These are phyloP conservation scores for Scaptomyza polygonia DNA, from an alignment of 2,888 invertebrate species.

Conservation along the genomic window DNA sequence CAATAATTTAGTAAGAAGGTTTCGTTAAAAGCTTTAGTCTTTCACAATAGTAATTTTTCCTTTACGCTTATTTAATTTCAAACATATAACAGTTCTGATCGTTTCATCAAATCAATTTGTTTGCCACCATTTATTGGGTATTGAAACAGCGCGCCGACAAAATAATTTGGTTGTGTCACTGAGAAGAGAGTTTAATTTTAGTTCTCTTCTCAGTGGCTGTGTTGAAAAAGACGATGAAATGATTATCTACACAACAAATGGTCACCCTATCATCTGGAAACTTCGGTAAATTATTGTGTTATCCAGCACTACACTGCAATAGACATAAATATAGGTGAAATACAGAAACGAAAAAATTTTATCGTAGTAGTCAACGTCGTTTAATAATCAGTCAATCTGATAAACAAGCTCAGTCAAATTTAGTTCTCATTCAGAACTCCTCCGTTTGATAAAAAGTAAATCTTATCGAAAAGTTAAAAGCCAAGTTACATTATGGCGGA, in stretches of 20 bases:
- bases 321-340: constrained; percentile 44
- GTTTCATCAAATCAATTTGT: background rate
- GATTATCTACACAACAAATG: background rate
- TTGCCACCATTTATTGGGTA: background rate
- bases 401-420: constrained; percentile 15
- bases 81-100: background rate
- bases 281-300: constrained; percentile 16
- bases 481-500: constrained; percentile 60
- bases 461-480: constrained; percentile 25
- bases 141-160: constrained; percentile 22
- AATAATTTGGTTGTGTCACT: background rate
- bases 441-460: constrained; percentile 68
- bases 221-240: constrained; percentile 12
- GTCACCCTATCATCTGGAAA: constrained; percentile 46
- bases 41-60: background rate
- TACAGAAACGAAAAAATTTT: constrained; percentile 23
- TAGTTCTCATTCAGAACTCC: constrained; percentile 58
- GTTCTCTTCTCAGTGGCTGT: no score
- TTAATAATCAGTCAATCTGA: constrained; percentile 37
- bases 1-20: constrained; percentile 20
- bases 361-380: constrained; percentile 56
- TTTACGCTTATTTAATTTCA: background rate
- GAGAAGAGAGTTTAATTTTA: no score
- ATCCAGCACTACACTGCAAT: constrained; percentile 58
- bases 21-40: constrained; percentile 31